These are phyloP conservation scores for Trematomus loennbergii DNA, from an alignment of 2,113 vertebrate genomes.

Conservation along the genomic window DNA sequence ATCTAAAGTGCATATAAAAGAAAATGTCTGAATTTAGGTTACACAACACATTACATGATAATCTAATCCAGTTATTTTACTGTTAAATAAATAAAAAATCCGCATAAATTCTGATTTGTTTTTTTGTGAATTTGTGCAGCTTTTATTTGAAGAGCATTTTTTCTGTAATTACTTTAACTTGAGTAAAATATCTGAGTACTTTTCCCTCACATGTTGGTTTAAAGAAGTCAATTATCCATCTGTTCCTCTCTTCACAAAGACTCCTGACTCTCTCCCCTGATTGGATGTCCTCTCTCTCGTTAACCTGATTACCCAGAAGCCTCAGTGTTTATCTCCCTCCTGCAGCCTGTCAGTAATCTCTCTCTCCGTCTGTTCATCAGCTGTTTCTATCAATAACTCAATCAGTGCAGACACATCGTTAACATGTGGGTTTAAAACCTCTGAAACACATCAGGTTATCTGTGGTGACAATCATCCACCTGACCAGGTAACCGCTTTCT, in stretches of 20 bases:
- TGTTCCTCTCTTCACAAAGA: neutral
- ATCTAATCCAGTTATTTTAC: no score
- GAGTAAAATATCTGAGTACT: neutral
- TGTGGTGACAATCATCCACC: no score
- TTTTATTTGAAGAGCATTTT: no score
- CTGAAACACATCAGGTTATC: no score
- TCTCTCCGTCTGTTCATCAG: constrained; percentile 6
- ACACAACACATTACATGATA: no score
- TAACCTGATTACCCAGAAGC: neutral
- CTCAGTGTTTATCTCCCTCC: constrained; percentile 35
- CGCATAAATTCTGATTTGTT: no score
- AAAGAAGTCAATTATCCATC: neutral
- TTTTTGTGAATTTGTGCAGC: no score
- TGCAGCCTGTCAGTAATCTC: constrained; percentile 34
- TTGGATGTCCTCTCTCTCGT: neutral
- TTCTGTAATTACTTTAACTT: neutral
- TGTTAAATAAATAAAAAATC: no score
- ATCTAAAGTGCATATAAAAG: no score
- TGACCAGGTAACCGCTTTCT: no score
- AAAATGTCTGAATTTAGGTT: no score
- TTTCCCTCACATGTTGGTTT: neutral
- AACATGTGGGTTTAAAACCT: no score
- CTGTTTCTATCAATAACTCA: constrained; percentile 18
- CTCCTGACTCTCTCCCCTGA: neutral
- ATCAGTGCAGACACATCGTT: constrained; percentile 9